Evolutionary conservation across 2,113 vertebrate species (phyloP).

Genomic region (Phodopus roborovskii): DNA sequence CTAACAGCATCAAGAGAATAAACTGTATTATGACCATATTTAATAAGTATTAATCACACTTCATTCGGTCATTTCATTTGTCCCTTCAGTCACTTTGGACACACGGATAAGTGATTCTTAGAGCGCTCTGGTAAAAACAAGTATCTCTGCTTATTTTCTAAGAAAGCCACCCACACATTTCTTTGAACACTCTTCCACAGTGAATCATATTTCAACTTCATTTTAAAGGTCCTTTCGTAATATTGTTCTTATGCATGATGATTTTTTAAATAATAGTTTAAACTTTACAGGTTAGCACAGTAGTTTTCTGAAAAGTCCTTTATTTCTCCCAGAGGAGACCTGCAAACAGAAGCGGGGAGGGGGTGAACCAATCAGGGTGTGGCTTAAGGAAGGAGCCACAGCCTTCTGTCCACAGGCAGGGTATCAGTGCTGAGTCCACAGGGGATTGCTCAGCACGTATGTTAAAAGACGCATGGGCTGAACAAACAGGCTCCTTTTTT

Average conservation of each 20-base stretch:
- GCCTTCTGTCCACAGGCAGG: background rate
- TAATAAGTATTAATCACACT: background rate
- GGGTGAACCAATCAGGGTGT: background rate
- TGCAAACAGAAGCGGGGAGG: background rate
- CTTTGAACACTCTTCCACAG: slow-evolving; percentile 21
- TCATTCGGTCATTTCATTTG: slow-evolving; percentile 19
- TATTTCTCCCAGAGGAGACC: slow-evolving; percentile 41
- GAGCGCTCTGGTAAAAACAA: background rate
- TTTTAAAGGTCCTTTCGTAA: slow-evolving; percentile 8
- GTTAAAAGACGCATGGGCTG: background rate
- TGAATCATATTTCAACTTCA: slow-evolving; percentile 21
- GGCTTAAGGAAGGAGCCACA: background rate
- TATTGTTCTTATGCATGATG: background rate
- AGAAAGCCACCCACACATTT: background rate
- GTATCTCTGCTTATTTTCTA: background rate
- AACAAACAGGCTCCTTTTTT: background rate
- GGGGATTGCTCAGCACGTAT: too few relatives aligned
- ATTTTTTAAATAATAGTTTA: slow-evolving; percentile 15
- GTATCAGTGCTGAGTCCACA: background rate
- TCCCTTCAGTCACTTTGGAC: background rate
- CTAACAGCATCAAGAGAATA: background rate
- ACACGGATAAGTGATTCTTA: slow-evolving; percentile 10
- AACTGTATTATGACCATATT: background rate
- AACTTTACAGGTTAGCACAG: background rate
- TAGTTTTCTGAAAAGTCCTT: background rate